A percentile compares a stretch with the other conserved stretches of the same genome.
Conservation (phyloP, 1,140 invertebrate species). For the Pogonognathellus flavescens region DNA sequence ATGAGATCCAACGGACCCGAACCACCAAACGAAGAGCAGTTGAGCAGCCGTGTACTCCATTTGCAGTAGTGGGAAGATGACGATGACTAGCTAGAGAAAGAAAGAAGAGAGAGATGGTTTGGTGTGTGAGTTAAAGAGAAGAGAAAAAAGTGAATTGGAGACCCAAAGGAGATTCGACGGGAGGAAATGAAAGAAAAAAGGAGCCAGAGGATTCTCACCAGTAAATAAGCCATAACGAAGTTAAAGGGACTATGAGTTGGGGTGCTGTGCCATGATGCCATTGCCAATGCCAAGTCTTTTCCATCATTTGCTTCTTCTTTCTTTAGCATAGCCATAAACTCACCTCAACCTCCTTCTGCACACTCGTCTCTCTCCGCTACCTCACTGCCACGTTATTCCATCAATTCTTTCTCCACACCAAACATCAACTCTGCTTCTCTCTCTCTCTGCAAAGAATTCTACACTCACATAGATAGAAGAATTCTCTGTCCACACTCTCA, state of each 20-base stretch:
- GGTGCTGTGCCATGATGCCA: constrained; percentile 19
- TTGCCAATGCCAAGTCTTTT: background rate
- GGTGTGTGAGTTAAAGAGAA: constrained; percentile 18
- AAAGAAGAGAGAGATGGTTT: background rate
- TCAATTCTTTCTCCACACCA: background rate
- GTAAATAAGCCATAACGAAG: constrained; percentile 58
- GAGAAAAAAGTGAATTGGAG: constrained; percentile 39
- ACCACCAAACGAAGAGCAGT: too few relatives aligned
- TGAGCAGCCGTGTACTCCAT: too few relatives aligned
- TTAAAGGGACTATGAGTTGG: constrained; percentile 49
- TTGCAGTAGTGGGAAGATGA: too few relatives aligned
- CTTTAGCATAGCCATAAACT: too few relatives aligned
- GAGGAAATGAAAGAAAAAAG: constrained; percentile 43
- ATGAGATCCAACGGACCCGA: constrained; percentile 1
- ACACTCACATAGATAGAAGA: background rate
- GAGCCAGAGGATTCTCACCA: constrained; percentile 28
- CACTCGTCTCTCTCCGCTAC: too few relatives aligned
- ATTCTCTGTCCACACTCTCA: background rate
- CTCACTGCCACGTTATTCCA: too few relatives aligned
- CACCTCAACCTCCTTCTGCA: too few relatives aligned
- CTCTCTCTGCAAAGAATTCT: background rate
- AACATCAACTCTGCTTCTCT: background rate
- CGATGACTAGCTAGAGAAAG: background rate
- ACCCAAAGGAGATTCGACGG: constrained; percentile 41
- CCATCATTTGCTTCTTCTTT: too few relatives aligned